A percentile compares a stretch with the other conserved stretches of the same genome.
Conservation (phyloP, 2,113 vertebrate genomes). For the Alces alces region DNA sequence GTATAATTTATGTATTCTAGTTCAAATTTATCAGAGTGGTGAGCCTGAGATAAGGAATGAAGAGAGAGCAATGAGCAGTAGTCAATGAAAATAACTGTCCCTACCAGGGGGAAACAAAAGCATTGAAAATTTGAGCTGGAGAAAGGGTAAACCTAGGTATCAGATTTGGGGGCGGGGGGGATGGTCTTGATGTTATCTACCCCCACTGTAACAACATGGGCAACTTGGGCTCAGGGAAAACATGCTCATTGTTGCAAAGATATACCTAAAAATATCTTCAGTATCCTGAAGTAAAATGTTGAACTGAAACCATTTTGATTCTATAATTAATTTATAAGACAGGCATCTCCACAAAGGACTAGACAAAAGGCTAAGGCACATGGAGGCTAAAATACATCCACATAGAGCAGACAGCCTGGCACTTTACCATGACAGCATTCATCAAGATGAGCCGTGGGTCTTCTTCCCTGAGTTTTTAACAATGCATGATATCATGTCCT, state of each 20-base stretch:
- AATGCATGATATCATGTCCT: background rate
- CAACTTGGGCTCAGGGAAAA: background rate
- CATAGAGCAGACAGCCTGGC: fast-evolving
- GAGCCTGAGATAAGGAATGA: background rate
- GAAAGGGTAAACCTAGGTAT: background rate
- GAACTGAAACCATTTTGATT: background rate
- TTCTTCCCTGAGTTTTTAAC: background rate
- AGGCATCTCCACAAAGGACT: background rate
- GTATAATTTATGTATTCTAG: background rate
- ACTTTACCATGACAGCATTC: background rate
- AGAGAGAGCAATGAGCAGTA: no score
- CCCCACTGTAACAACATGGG: fast-evolving
- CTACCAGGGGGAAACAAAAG: background rate
- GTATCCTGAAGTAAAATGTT: background rate
- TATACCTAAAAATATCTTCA: background rate
- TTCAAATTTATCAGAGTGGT: background rate
- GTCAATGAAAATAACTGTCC: background rate
- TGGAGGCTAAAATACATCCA: background rate
- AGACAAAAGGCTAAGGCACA: background rate
- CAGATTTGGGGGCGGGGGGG: background rate
- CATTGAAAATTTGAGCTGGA: background rate
- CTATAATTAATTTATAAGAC: background rate
- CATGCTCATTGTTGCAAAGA: background rate
- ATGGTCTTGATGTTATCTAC: background rate
- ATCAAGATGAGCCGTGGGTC: background rate